phyloP scores from a whole-genome alignment of 2,113 vertebrate genomes.

The Platanista minor region DNA sequence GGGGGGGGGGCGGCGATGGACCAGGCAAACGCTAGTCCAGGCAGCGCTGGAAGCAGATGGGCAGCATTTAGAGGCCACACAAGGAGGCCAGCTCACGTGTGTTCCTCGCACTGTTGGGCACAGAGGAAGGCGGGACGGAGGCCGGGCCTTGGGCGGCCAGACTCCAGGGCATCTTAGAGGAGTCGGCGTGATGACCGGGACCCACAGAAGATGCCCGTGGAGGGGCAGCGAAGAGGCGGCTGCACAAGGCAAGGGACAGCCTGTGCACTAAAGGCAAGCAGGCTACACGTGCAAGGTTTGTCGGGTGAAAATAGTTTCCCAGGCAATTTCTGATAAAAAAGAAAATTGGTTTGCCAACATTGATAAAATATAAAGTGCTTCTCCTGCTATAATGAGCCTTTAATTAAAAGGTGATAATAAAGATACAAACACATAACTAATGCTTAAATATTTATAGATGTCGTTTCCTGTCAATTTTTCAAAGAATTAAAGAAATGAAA shows the following conservation, averaged over 20 bases:
- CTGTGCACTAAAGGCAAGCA: rapidly evolving
- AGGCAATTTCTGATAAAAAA: background rate
- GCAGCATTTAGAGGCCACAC: rapidly evolving
- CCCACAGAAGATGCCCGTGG: background rate
- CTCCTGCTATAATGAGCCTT: background rate
- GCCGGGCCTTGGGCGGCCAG: background rate
- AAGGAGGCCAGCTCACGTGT: background rate
- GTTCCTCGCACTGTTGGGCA: background rate
- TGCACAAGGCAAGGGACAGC: rapidly evolving
- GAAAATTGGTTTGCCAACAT: background rate
- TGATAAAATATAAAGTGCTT: background rate
- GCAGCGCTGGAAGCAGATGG: background rate
- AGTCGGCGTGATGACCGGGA: background rate
- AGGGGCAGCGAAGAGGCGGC: background rate
- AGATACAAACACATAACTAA: background rate
- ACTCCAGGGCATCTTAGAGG: rapidly evolving
- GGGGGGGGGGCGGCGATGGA: background rate
- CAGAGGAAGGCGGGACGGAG: background rate
- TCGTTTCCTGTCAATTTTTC: background rate
- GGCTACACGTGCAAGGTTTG: background rate
- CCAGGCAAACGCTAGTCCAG: rapidly evolving
- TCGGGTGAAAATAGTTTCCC: background rate
- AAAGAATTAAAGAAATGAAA: background rate
- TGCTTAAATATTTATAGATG: background rate
- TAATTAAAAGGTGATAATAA: background rate